A percentile compares a stretch with the other conserved stretches of the same genome.
Conservation (phyloP, 2,888 invertebrate genomes). For the Ephialtes manifestator region DNA sequence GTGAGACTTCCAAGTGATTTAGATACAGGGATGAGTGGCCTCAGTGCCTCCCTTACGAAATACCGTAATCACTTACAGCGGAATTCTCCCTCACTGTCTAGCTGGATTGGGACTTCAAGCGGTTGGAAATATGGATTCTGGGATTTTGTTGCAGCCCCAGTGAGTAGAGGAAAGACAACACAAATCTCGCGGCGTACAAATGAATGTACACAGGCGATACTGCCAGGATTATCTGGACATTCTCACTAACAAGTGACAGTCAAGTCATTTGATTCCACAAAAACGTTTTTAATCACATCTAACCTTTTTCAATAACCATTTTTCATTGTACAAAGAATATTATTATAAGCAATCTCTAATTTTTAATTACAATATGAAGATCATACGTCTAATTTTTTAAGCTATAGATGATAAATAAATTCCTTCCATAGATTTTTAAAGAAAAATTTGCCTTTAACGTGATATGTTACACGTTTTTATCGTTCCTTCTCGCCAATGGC, state of each 20-base stretch:
- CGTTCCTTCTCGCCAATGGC: too few species aligned
- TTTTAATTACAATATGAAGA: too few species aligned
- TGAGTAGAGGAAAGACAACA: constrained; percentile 51
- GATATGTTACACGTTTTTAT: too few species aligned
- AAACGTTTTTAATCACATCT: not conserved
- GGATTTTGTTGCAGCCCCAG: constrained; percentile 54
- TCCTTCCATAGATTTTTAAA: too few species aligned
- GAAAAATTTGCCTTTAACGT: too few species aligned
- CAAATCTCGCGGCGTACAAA: constrained; percentile 45
- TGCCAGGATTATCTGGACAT: not conserved
- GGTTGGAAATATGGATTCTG: constrained; percentile 39
- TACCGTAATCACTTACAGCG: constrained; percentile 70
- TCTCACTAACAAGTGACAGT: not conserved
- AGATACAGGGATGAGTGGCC: constrained; percentile 57
- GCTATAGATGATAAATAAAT: too few species aligned
- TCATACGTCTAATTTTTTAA: too few species aligned
- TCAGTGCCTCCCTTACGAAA: constrained; percentile 44
- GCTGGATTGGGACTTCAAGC: too few species aligned
- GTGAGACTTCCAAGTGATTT: constrained; percentile 60
- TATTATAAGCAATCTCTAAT: too few species aligned
- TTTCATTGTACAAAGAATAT: not conserved
- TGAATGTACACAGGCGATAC: not conserved
- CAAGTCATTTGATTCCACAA: not conserved
- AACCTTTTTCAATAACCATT: not conserved
- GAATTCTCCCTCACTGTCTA: constrained; percentile 62